phyloP scores from a whole-genome alignment of 2,113 vertebrate species.

The Ochotona curzoniae region DNA sequence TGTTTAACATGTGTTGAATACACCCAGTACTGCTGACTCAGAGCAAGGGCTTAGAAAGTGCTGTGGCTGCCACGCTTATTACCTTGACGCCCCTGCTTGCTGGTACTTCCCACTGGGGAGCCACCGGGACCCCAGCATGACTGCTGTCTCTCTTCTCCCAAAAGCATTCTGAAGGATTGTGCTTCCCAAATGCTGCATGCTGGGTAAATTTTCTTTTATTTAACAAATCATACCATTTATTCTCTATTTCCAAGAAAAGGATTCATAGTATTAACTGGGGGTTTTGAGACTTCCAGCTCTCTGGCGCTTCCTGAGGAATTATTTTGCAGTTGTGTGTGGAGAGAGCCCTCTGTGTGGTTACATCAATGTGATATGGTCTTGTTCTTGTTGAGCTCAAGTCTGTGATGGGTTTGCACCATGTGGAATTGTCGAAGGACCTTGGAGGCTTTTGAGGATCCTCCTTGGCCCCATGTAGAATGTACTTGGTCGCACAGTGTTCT shows the following conservation, averaged over 20 bases:
- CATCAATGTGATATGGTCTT: conserved; percentile 38
- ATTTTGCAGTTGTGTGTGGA: background rate
- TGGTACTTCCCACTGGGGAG: background rate
- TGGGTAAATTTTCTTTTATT: conserved; percentile 46
- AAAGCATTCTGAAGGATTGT: background rate
- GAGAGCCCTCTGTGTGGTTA: conserved; percentile 35
- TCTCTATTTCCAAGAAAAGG: background rate
- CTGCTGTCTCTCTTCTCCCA: background rate
- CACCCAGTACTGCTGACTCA: background rate
- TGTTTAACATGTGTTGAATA: background rate
- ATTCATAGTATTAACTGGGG: conserved; percentile 18
- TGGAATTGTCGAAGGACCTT: conserved; percentile 37
- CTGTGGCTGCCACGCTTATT: background rate
- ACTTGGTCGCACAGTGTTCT: background rate
- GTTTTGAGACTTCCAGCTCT: background rate
- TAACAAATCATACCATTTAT: conserved; percentile 34
- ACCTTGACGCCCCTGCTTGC: background rate
- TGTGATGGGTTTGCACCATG: conserved; percentile 17
- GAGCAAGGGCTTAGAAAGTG: background rate
- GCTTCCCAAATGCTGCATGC: background rate
- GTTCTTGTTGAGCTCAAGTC: conserved; percentile 56
- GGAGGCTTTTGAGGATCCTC: background rate
- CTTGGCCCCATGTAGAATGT: background rate
- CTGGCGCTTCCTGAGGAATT: conserved; percentile 35
- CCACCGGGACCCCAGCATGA: background rate